These are phyloP conservation scores for Acheta domesticus DNA, from an alignment of 2,888 invertebrate genomes.

Conservation along the genomic window DNA sequence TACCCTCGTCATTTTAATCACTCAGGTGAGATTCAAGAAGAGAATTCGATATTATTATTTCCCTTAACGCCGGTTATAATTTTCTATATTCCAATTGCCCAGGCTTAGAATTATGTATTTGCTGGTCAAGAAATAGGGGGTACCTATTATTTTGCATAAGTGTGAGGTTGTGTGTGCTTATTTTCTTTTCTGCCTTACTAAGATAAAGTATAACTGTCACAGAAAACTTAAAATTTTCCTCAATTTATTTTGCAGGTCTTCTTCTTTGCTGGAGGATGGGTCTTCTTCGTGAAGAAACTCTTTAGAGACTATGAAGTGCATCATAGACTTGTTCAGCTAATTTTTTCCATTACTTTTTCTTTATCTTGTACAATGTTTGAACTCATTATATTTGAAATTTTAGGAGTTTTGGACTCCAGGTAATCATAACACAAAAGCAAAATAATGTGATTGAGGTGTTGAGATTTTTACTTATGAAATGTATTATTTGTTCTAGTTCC, in stretches of 20 bases:
- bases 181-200: too few species aligned
- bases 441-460: neutral
- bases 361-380: constrained; percentile 99
- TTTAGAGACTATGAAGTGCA: constrained; percentile 98
- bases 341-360: constrained; percentile 94
- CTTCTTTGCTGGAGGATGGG: constrained; percentile 96
- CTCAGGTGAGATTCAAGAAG: constrained; percentile 58
- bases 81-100: too few species aligned
- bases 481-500: constrained; percentile 60
- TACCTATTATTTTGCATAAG: too few species aligned
- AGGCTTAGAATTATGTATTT: too few species aligned
- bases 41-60: neutral
- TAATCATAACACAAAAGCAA: constrained; percentile 57
- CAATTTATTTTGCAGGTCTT: constrained; percentile 61
- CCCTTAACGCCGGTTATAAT: neutral
- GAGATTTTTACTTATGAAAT: constrained; percentile 47
- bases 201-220: too few species aligned
- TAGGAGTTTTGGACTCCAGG: constrained; percentile 88
- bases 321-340: constrained; percentile 87
- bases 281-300: constrained; percentile 95
- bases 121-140: too few species aligned
- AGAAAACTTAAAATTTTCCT: too few species aligned
- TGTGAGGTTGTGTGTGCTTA: too few species aligned
- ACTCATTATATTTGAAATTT: constrained; percentile 97
- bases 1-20: constrained; percentile 76